A percentile compares a stretch with the other conserved stretches of the same genome.
Conservation (phyloP, 2,797 vertebrate species). For the Xenentodon cancila region DNA sequence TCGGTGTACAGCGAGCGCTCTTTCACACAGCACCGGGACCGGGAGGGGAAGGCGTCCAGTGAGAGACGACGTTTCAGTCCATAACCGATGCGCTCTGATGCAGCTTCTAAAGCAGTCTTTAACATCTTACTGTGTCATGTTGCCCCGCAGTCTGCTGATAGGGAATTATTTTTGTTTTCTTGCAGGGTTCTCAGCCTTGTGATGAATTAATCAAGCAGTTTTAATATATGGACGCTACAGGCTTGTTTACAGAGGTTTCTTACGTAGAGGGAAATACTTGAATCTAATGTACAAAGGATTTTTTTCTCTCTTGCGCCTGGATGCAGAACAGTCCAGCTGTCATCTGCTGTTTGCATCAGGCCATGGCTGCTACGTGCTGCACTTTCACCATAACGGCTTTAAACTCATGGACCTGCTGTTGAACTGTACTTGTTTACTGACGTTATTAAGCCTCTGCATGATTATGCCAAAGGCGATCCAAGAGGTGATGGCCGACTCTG, state of each 20-base stretch:
- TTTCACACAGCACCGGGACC: no score
- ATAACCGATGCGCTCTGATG: neutral
- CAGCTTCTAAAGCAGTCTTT: neutral
- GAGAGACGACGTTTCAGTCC: conserved; percentile 2
- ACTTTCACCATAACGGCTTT: no score
- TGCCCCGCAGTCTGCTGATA: conserved; percentile 19
- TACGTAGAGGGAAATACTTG: conserved; percentile 15
- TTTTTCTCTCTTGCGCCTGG: neutral
- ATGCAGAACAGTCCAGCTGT: conserved; percentile 14
- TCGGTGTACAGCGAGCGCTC: neutral
- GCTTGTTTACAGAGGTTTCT: conserved; percentile 50
- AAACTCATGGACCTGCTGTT: no score
- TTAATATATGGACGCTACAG: conserved; percentile 32
- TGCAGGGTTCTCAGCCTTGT: conserved; percentile 34
- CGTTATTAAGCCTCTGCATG: no score
- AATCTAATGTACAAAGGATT: conserved; percentile 5
- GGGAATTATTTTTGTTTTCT: conserved; percentile 30
- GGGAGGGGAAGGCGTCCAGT: neutral
- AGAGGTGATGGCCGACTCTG: no score
- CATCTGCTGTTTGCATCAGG: no score
- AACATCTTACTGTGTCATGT: conserved; percentile 4
- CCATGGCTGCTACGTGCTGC: no score
- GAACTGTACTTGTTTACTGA: no score
- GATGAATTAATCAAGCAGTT: conserved; percentile 47
- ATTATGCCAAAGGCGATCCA: no score